A percentile compares a stretch with the other conserved stretches of the same genome.
Evolutionary conservation across 2,113 vertebrate genomes (phyloP).

Genomic region (Leptobrachium leishanense): DNA sequence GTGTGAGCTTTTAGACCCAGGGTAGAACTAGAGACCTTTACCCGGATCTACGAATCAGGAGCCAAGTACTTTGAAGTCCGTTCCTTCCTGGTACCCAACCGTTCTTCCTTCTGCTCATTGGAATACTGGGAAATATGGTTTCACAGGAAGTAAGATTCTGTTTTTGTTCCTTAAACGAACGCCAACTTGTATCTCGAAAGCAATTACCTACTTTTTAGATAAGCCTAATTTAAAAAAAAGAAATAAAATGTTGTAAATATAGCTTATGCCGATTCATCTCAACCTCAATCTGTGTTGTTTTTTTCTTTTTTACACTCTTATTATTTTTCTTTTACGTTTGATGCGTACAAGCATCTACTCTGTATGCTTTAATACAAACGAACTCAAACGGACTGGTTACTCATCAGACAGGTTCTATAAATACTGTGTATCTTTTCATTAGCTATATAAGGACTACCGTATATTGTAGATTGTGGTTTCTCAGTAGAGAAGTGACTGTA

Average conservation of each 20-base stretch:
- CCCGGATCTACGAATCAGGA: slow-evolving; percentile 90
- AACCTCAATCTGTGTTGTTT: slow-evolving; percentile 84
- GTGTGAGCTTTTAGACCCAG: slow-evolving; percentile 90
- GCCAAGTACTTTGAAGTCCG: slow-evolving; percentile 80
- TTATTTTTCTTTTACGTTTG: slow-evolving; percentile 56
- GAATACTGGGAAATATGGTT: slow-evolving; percentile 84
- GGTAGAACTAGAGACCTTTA: slow-evolving; percentile 89
- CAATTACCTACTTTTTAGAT: slow-evolving; percentile 85
- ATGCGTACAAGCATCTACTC: slow-evolving; percentile 82
- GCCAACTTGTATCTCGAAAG: slow-evolving; percentile 95
- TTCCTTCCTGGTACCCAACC: slow-evolving; percentile 79
- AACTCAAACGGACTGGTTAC: slow-evolving; percentile 69
- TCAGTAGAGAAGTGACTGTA: slow-evolving; percentile 88
- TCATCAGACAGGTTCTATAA: slow-evolving; percentile 73
- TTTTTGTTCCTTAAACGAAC: slow-evolving; percentile 93
- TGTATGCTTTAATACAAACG: slow-evolving; percentile 77
- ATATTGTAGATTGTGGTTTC: slow-evolving; percentile 88
- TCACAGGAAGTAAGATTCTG: slow-evolving; percentile 91
- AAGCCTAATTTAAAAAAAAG: slow-evolving; percentile 74
- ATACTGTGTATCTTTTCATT: slow-evolving; percentile 88
- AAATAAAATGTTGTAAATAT: slow-evolving; percentile 91
- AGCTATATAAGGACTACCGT: slow-evolving; percentile 77
- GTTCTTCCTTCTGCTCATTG: slow-evolving; percentile 86
- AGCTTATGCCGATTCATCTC: slow-evolving; percentile 84
- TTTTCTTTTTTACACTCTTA: slow-evolving; percentile 33